Evolutionary conservation across 2,888 invertebrate species (phyloP).

Genomic region (Cordilura impudica): DNA sequence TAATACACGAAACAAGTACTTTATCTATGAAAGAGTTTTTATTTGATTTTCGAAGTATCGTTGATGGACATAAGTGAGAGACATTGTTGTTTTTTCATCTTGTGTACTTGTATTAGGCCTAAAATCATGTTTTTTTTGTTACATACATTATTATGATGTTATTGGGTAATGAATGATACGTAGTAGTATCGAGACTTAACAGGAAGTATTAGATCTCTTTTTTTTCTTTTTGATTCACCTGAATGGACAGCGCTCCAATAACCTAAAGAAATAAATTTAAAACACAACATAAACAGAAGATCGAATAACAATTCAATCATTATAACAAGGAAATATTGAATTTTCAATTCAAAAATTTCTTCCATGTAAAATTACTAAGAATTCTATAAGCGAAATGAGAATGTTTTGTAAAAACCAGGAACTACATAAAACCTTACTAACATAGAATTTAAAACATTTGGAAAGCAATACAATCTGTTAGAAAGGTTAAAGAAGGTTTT

Average conservation of each 20-base stretch:
- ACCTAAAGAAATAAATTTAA: constrained; percentile 9
- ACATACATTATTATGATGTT: constrained; percentile 41
- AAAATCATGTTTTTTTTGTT: constrained; percentile 37
- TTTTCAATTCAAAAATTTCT: too few relatives aligned
- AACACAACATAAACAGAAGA: constrained; percentile 1
- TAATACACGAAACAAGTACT: too few relatives aligned
- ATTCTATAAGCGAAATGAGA: too few relatives aligned
- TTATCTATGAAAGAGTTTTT: background rate
- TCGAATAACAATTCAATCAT: constrained; percentile 5
- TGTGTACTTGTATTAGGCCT: background rate
- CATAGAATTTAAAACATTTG: too few relatives aligned
- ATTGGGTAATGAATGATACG: constrained; percentile 41
- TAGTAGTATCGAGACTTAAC: constrained; percentile 3
- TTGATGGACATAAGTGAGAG: constrained; percentile 21
- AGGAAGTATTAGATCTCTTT: constrained; percentile 41
- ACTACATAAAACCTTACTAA: too few relatives aligned
- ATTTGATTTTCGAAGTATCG: background rate
- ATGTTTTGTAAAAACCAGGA: too few relatives aligned
- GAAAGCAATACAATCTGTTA: too few relatives aligned
- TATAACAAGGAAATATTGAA: constrained; percentile 38
- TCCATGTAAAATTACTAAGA: too few relatives aligned
- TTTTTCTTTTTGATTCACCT: constrained; percentile 10
- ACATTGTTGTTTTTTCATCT: background rate
- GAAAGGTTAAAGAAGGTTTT: too few relatives aligned
- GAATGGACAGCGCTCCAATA: constrained; percentile 27